Percentiles rank a stretch among this genome's conserved stretches.
These are phyloP conservation scores for Cosmorhoe ocellata DNA, from an alignment of 2,888 invertebrate species.

Conservation along the genomic window DNA sequence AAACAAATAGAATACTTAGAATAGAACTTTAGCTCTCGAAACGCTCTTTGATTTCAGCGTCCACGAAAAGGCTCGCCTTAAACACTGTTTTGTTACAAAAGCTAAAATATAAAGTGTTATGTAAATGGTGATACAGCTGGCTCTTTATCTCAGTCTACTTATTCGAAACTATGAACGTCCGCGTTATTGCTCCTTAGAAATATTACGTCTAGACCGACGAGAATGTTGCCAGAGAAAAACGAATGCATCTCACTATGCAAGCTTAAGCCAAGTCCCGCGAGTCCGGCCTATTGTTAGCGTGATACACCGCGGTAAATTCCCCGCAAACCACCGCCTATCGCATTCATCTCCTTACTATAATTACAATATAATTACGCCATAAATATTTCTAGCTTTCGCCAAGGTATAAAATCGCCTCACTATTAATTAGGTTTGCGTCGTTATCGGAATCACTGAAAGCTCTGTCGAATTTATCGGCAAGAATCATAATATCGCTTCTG, in stretches of 20 bases:
- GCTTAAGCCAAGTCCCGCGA: conserved; percentile 34
- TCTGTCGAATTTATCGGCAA: conserved; percentile 27
- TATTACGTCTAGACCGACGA: conserved; percentile 76
- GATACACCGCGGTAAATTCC: conserved; percentile 67
- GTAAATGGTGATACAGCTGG: conserved; percentile 14
- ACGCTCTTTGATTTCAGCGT: conserved; percentile 28
- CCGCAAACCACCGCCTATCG: conserved; percentile 51
- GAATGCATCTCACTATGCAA: conserved; percentile 52
- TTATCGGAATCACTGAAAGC: conserved; percentile 28
- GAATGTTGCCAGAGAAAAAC: conserved; percentile 73
- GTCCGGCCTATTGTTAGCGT: conserved; percentile 76
- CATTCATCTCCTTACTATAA: conserved; percentile 59
- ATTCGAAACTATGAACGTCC: conserved; percentile 53
- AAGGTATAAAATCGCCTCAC: conserved; percentile 41
- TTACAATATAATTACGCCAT: conserved; percentile 69
- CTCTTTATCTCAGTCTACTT: conserved; percentile 31
- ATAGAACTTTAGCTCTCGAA: no score
- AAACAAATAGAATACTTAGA: no score
- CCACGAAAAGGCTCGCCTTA: conserved; percentile 12
- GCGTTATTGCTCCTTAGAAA: conserved; percentile 65
- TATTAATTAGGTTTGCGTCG: conserved; percentile 45
- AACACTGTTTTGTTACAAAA: neutral
- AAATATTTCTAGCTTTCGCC: conserved; percentile 54
- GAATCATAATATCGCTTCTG: conserved; percentile 31
- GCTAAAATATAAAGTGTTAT: conserved; percentile 8